phyloP scores from a whole-genome alignment of 2,113 vertebrate species.

The Mesitornis unicolor region DNA sequence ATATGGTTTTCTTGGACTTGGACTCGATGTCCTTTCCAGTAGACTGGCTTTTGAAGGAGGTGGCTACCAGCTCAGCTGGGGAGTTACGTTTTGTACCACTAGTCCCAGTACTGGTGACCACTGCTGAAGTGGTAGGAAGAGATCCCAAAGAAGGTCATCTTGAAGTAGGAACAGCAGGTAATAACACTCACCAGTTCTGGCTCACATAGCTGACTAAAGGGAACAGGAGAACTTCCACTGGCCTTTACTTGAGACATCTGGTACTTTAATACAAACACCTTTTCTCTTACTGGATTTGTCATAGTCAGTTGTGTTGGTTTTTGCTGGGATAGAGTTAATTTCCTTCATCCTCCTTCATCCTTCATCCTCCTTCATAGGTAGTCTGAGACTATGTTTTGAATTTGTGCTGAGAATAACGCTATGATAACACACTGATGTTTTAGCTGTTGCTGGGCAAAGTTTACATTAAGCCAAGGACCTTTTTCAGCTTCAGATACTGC shows the following conservation, averaged over 20 bases:
- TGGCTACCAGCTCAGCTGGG: neutral
- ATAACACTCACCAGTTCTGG: neutral
- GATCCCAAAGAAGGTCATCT: neutral
- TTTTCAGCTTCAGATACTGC: too few species aligned
- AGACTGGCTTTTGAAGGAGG: neutral
- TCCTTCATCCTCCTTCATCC: too few species aligned
- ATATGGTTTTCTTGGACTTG: neutral
- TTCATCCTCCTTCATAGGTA: too few species aligned
- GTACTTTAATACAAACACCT: neutral
- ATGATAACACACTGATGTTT: too few species aligned
- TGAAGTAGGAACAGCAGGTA: neutral
- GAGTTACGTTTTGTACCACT: neutral
- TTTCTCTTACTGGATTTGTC: neutral
- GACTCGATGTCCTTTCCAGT: neutral
- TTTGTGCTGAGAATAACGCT: too few species aligned
- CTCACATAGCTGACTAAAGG: neutral
- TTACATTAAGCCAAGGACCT: too few species aligned
- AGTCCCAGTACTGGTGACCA: neutral
- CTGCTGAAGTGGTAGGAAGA: neutral
- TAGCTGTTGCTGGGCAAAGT: too few species aligned
- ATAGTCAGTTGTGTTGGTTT: too few species aligned
- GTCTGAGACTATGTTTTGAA: too few species aligned
- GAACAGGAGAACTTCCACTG: neutral
- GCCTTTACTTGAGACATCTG: neutral
- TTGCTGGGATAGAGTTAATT: too few species aligned